A percentile compares a stretch with the other conserved stretches of the same genome.
Evolutionary conservation across 64 coral and sea anemone genomes (phyloP).

Genomic region (Porites australiensis): DNA sequence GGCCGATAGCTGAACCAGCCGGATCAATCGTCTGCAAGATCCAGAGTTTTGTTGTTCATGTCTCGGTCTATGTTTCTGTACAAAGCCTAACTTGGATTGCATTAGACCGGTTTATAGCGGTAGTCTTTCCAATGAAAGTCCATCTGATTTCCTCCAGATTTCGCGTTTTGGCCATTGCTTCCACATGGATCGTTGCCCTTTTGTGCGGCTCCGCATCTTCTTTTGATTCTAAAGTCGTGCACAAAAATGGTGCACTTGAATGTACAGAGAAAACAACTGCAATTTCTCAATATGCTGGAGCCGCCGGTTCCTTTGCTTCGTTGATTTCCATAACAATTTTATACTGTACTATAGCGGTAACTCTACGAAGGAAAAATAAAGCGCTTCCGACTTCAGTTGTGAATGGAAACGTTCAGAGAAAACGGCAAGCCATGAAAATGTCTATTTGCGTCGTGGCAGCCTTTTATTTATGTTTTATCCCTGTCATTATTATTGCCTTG

Average conservation of each 20-base stretch:
- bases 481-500: background rate
- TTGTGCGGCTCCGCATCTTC: too few relatives aligned
- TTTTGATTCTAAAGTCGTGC: too few relatives aligned
- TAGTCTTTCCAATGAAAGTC: background rate
- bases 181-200: background rate
- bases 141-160: background rate
- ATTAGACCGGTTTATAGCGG: background rate
- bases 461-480: background rate
- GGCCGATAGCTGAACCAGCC: background rate
- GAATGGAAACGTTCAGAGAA: background rate
- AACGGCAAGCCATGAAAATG: background rate
- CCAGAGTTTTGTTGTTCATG: too few relatives aligned
- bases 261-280: background rate
- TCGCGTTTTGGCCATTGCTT: background rate
- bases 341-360: background rate
- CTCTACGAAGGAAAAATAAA: background rate
- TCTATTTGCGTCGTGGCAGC: background rate
- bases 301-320: background rate
- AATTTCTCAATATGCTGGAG: background rate
- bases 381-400: background rate
- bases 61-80: background rate
- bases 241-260: too few relatives aligned
- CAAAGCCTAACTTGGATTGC: conserved; percentile 12
- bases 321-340: background rate
- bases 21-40: background rate